Evolutionary conservation across 2,888 invertebrate genomes (phyloP).

Genomic region (Tolmerus cingulatus): DNA sequence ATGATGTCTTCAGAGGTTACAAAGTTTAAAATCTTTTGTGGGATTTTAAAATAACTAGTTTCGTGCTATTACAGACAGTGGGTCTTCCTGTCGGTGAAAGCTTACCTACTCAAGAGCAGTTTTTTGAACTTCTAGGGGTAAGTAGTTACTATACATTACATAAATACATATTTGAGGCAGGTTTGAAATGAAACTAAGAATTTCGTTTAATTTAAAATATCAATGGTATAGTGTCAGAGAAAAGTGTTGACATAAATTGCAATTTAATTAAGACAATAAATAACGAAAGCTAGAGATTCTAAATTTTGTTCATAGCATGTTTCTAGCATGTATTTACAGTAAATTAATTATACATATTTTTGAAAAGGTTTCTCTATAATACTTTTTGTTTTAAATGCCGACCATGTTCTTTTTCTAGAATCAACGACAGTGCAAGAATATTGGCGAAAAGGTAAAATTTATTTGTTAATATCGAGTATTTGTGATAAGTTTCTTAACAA

Average conservation of each 20-base stretch:
- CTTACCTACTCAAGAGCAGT: neutral
- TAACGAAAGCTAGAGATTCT: no score
- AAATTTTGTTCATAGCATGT: no score
- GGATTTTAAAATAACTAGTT: neutral
- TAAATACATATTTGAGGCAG: no score
- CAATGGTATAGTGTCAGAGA: no score
- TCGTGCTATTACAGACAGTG: neutral
- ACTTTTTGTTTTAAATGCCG: neutral
- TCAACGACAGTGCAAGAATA: neutral
- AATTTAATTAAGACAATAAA: no score
- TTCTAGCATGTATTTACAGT: no score
- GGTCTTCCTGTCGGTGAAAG: neutral
- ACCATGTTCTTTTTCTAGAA: neutral
- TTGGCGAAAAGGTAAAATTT: slow-evolving; percentile 16
- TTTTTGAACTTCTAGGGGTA: neutral
- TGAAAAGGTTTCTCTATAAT: neutral
- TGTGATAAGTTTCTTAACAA: neutral
- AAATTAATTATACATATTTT: no score
- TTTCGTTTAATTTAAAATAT: no score
- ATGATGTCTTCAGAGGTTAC: neutral
- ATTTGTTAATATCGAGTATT: neutral
- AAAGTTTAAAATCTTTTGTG: neutral
- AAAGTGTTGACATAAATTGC: no score
- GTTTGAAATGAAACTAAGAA: no score
- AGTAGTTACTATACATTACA: neutral